These are phyloP conservation scores for Montipora capitata DNA, from an alignment of 92 coral and sea anemone genomes.

Conservation along the genomic window DNA sequence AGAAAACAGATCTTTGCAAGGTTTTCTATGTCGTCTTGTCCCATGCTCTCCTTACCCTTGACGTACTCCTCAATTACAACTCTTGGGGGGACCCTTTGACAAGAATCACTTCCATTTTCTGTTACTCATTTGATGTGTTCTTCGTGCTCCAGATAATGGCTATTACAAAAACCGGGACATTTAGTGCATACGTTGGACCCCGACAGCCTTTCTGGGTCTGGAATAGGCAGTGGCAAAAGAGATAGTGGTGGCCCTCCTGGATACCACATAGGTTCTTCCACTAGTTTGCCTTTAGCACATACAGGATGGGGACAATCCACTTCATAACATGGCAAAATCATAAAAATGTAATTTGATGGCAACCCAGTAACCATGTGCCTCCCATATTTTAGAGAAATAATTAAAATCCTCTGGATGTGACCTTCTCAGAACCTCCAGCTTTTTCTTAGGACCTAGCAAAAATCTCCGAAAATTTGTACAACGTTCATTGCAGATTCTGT, in stretches of 20 bases:
- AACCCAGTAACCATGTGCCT: too few relatives aligned
- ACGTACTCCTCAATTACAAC: too few relatives aligned
- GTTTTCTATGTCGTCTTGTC: too few relatives aligned
- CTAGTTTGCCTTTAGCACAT: constrained; percentile 33
- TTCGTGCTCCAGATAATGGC: constrained; percentile 56
- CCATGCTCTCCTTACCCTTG: too few relatives aligned
- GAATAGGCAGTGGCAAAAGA: constrained; percentile 53
- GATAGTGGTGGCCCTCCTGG: constrained; percentile 72
- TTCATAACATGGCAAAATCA: too few relatives aligned
- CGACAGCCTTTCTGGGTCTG: constrained; percentile 61
- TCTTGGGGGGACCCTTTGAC: too few relatives aligned
- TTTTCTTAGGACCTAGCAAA: constrained; percentile 59
- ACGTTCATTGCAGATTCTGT: constrained; percentile 62
- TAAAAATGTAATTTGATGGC: too few relatives aligned
- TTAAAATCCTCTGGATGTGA: constrained; percentile 48
- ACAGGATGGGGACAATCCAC: too few relatives aligned
- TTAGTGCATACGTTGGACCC: constrained; percentile 42
- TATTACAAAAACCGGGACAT: too few relatives aligned
- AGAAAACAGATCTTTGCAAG: too few relatives aligned
- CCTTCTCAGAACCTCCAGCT: constrained; percentile 39
- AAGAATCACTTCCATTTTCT: too few relatives aligned
- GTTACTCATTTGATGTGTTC: constrained; percentile 15
- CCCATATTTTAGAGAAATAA: constrained; percentile 48
- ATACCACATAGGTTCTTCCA: constrained; percentile 41
- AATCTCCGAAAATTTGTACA: constrained; percentile 66